Conservation (phyloP, 2,797 vertebrate genomes). For the Geotrypetes seraphini region DNA sequence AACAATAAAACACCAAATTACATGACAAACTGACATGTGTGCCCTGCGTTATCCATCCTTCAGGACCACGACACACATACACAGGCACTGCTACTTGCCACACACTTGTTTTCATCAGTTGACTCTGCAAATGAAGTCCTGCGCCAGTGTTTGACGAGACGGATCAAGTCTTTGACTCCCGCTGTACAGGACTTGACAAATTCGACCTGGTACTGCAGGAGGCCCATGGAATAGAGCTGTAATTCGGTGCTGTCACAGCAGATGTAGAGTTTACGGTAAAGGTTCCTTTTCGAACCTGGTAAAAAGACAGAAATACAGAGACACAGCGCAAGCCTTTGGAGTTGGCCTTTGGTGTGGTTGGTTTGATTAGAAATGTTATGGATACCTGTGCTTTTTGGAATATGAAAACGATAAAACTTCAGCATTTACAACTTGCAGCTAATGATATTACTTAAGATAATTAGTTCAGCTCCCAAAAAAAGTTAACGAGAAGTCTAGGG, state of each 20-base stretch:
- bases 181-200: slow-evolving; percentile 14
- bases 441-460: background rate
- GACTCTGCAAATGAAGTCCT: slow-evolving; percentile 17
- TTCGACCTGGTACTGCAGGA: slow-evolving; percentile 6
- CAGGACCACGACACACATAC: too few species aligned
- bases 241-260: slow-evolving; percentile 2
- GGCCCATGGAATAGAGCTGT: slow-evolving; percentile 19
- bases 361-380: too few species aligned
- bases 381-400: too few species aligned
- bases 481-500: background rate
- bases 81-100: too few species aligned
- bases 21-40: too few species aligned
- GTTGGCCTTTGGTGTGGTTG: too few species aligned
- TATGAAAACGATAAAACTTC: too few species aligned
- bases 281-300: slow-evolving; percentile 27
- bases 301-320: slow-evolving; percentile 11
- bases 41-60: too few species aligned
- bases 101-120: slow-evolving; percentile 9
- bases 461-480: background rate
- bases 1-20: too few species aligned
- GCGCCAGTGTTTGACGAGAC: slow-evolving; percentile 16
- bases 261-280: slow-evolving; percentile 6
- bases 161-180: slow-evolving; percentile 14
- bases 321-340: background rate
- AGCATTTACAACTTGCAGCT: too few species aligned